Conservation (phyloP, 2,888 invertebrate species). For the Melitaea athalia region DNA sequence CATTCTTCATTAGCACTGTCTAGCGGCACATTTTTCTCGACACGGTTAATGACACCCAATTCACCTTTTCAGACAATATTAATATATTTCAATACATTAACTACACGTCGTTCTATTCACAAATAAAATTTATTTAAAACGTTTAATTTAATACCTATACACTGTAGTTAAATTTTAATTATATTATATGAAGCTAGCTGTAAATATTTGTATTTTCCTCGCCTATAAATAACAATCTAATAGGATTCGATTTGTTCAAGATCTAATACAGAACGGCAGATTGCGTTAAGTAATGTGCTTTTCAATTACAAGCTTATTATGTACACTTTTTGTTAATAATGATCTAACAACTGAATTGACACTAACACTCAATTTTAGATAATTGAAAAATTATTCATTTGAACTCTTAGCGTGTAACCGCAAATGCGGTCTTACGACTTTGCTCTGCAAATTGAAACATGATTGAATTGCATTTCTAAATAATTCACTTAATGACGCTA, state of each 20-base stretch:
- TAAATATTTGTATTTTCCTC: background rate
- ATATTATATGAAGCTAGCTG: background rate
- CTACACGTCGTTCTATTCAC: background rate
- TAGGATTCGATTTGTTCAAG: conserved; percentile 7
- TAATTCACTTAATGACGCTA: conserved; percentile 18
- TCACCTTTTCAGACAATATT: conserved; percentile 22
- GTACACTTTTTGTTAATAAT: conserved; percentile 16
- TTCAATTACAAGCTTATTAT: conserved; percentile 28
- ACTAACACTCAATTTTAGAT: conserved; percentile 35
- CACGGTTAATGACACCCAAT: conserved; percentile 44
- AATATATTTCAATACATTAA: background rate
- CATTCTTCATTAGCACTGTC: conserved; percentile 66
- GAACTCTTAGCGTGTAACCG: conserved; percentile 38
- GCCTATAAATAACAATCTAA: conserved; percentile 1
- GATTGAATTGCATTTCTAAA: conserved; percentile 36
- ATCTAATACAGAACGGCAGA: background rate
- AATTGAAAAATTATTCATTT: conserved; percentile 41
- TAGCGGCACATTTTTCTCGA: conserved; percentile 55
- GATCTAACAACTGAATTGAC: conserved; percentile 23
- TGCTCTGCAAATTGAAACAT: conserved; percentile 36
- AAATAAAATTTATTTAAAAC: background rate
- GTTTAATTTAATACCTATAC: too few species aligned
- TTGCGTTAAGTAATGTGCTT: conserved; percentile 9
- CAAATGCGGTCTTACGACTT: conserved; percentile 39
- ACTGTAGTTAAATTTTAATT: too few species aligned